A percentile compares a stretch with the other conserved stretches of the same genome.
Evolutionary conservation across 2,888 invertebrate genomes (phyloP).

Genomic region (Clanis bilineata): DNA sequence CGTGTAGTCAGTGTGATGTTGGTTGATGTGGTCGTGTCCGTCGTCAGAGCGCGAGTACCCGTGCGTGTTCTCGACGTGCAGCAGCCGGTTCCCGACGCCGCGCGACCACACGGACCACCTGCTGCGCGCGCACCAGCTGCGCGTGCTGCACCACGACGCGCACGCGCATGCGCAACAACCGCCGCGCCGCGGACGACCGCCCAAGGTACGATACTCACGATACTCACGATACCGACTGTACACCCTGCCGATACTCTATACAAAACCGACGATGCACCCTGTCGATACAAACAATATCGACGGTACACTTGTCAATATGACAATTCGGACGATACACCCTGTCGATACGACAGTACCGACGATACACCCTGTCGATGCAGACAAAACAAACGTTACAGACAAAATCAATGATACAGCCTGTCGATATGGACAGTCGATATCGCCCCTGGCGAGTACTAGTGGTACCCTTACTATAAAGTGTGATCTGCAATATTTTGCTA

Average conservation of each 20-base stretch:
- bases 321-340: too few species aligned
- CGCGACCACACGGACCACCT: constrained; percentile 75
- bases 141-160: constrained; percentile 43
- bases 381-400: too few species aligned
- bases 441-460: too few species aligned
- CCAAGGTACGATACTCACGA: constrained; percentile 21
- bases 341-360: too few species aligned
- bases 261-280: neutral
- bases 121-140: constrained; percentile 70
- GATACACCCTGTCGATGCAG: too few species aligned
- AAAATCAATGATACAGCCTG: too few species aligned
- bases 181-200: constrained; percentile 35
- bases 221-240: neutral
- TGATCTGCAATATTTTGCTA: too few species aligned
- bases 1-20: neutral
- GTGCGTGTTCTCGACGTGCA: constrained; percentile 75
- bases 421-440: too few species aligned
- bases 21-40: neutral
- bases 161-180: constrained; percentile 34
- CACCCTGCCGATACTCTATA: neutral
- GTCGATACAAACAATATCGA: too few species aligned
- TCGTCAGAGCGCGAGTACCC: constrained; percentile 39
- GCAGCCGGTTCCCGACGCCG: constrained; percentile 55
- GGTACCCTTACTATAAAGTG: too few species aligned
- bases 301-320: too few species aligned